Conservation (phyloP, 2,113 vertebrate species). For the Ariopsis seemanni region DNA sequence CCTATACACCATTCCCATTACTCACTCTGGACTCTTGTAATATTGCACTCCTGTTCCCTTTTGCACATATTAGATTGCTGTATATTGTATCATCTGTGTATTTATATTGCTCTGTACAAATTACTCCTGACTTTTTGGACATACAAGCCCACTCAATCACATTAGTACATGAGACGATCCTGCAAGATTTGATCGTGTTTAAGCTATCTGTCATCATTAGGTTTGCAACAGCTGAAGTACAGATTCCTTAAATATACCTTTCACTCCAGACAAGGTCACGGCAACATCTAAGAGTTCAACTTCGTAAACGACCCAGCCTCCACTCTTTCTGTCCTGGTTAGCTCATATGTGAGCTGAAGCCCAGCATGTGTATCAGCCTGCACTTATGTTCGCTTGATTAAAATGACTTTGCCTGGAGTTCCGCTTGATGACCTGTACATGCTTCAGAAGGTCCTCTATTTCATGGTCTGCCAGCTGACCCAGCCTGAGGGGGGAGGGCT, state of each 20-base stretch:
- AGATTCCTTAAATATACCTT: neutral
- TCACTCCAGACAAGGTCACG: neutral
- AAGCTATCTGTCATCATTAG: neutral
- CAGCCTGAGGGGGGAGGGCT: neutral
- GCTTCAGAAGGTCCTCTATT: conserved; percentile 15
- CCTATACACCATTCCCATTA: too few species aligned
- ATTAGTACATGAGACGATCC: neutral
- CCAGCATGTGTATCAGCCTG: neutral
- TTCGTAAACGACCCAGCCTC: neutral
- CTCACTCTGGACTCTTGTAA: too few species aligned
- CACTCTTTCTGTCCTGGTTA: neutral
- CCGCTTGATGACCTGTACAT: neutral
- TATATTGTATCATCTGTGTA: too few species aligned
- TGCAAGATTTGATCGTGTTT: neutral
- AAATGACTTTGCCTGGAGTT: neutral
- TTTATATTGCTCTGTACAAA: neutral
- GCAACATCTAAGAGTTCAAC: neutral
- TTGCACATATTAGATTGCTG: too few species aligned
- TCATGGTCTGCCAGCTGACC: neutral
- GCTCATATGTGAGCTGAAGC: neutral
- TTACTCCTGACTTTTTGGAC: neutral
- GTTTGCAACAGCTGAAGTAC: neutral
- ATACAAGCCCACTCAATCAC: neutral
- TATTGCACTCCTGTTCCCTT: too few species aligned
- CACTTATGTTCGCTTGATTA: neutral